Conservation (phyloP, 2,113 vertebrate genomes). For the Tautogolabrus adspersus region DNA sequence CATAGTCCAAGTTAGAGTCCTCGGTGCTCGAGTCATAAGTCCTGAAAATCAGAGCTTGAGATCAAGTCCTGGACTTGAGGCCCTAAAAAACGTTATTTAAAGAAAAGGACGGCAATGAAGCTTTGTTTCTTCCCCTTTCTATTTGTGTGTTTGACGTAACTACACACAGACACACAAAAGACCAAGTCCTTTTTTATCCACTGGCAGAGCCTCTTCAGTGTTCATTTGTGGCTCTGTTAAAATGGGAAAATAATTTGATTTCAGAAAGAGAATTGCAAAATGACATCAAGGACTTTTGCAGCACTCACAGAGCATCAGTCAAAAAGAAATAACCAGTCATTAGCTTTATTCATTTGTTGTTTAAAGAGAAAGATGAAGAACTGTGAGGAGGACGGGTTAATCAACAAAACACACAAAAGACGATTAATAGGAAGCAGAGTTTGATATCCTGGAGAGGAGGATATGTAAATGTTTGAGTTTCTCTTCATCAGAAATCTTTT, state of each 20-base stretch:
- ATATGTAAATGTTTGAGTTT: constrained; percentile 41
- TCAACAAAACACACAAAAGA: constrained; percentile 51
- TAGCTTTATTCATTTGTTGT: constrained; percentile 36
- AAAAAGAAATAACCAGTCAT: constrained; percentile 40
- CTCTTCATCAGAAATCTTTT: constrained; percentile 19
- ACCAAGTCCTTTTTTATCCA: neutral
- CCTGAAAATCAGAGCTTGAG: too few species aligned
- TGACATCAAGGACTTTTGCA: constrained; percentile 30
- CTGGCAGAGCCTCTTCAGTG: neutral
- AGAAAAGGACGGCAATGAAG: too few species aligned
- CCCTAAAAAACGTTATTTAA: too few species aligned
- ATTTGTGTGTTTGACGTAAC: constrained; percentile 15
- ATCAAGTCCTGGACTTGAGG: too few species aligned
- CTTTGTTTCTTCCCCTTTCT: neutral
- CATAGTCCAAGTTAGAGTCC: too few species aligned
- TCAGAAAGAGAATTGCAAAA: neutral
- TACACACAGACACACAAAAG: neutral
- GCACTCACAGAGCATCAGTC: constrained; percentile 1
- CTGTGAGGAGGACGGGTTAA: constrained; percentile 35
- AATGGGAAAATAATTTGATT: constrained; percentile 4
- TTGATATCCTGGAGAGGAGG: constrained; percentile 31
- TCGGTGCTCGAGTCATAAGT: too few species aligned
- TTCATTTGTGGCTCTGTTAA: neutral
- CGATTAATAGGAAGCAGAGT: constrained; percentile 31
- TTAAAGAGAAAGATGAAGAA: constrained; percentile 32